A percentile compares a stretch with the other conserved stretches of the same genome.
phyloP scores from a whole-genome alignment of 2,888 invertebrate genomes.

The Cryptophagus acutangulus region DNA sequence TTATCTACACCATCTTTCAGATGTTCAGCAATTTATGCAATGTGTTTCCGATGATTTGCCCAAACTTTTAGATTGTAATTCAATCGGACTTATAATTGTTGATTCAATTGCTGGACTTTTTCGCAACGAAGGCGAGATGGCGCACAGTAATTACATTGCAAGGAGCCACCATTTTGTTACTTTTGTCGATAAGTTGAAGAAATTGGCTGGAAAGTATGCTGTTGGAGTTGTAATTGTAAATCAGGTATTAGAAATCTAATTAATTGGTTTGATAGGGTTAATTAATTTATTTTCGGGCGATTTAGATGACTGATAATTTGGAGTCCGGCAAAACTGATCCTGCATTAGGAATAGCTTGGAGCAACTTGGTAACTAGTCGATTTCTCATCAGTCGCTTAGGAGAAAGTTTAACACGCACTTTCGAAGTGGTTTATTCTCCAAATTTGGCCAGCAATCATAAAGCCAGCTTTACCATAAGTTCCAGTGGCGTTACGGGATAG shows the following conservation, averaged over 20 bases:
- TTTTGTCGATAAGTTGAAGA: slow-evolving; percentile 54
- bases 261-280: slow-evolving; percentile 8
- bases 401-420: no score
- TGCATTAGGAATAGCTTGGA: slow-evolving; percentile 63
- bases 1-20: slow-evolving; percentile 62
- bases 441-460: no score
- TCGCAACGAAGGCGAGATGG: slow-evolving; percentile 51
- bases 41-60: slow-evolving; percentile 55
- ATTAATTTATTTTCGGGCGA: slow-evolving; percentile 33
- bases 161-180: slow-evolving; percentile 56
- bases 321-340: slow-evolving; percentile 47
- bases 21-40: slow-evolving; percentile 52
- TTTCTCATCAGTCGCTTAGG: no score
- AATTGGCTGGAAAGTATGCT: slow-evolving; percentile 52
- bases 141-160: slow-evolving; percentile 38
- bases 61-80: slow-evolving; percentile 46
- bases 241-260: slow-evolving; percentile 54
- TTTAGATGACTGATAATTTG: slow-evolving; percentile 42
- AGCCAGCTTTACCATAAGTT: no score
- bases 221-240: slow-evolving; percentile 65
- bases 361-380: slow-evolving; percentile 58
- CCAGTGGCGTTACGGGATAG: no score
- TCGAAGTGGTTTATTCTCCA: no score
- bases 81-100: slow-evolving; percentile 57
- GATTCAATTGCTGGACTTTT: slow-evolving; percentile 73